These are phyloP conservation scores for Setipinna tenuifilis DNA, from an alignment of 2,797 vertebrate genomes.

Conservation along the genomic window DNA sequence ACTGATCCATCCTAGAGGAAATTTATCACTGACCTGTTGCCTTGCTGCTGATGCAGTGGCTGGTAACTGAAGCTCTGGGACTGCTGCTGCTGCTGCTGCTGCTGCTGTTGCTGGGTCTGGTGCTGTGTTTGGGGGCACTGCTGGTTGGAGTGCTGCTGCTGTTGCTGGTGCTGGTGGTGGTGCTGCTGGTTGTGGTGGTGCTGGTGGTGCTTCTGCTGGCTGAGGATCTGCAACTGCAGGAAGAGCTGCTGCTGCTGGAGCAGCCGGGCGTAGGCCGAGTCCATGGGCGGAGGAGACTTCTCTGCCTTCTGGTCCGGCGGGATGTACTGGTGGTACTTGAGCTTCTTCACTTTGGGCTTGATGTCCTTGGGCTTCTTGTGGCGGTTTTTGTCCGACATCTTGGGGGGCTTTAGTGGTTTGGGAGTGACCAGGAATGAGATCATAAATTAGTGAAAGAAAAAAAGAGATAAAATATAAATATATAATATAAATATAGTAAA, in stretches of 20 bases:
- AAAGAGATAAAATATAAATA: neutral
- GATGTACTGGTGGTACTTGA: conserved; percentile 99
- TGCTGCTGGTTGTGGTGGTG: conserved; percentile 67
- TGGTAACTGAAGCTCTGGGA: conserved; percentile 82
- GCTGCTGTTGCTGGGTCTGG: conserved; percentile 69
- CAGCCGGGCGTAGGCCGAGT: conserved; percentile 94
- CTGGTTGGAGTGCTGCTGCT: conserved; percentile 50
- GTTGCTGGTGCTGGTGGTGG: conserved; percentile 64
- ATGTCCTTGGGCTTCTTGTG: conserved; percentile 98
- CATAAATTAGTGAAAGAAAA: too few relatives aligned
- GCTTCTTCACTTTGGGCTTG: conserved; percentile 98
- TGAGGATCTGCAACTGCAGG: conserved; percentile 97
- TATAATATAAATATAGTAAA: too few relatives aligned
- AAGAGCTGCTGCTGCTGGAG: conserved; percentile 98
- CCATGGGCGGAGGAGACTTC: conserved; percentile 97
- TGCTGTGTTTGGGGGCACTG: conserved; percentile 80
- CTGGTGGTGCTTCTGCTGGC: conserved; percentile 91
- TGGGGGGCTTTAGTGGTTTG: conserved; percentile 75
- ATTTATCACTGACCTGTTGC: conserved; percentile 80
- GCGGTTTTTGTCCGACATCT: conserved; percentile 90
- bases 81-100: conserved; percentile 60
- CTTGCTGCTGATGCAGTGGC: conserved; percentile 75
- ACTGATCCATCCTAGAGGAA: too few relatives aligned
- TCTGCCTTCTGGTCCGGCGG: conserved; percentile 97
- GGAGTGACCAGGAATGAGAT: neutral